Conservation (phyloP, 1,140 invertebrate genomes). For the Chionoecetes opilio region DNA sequence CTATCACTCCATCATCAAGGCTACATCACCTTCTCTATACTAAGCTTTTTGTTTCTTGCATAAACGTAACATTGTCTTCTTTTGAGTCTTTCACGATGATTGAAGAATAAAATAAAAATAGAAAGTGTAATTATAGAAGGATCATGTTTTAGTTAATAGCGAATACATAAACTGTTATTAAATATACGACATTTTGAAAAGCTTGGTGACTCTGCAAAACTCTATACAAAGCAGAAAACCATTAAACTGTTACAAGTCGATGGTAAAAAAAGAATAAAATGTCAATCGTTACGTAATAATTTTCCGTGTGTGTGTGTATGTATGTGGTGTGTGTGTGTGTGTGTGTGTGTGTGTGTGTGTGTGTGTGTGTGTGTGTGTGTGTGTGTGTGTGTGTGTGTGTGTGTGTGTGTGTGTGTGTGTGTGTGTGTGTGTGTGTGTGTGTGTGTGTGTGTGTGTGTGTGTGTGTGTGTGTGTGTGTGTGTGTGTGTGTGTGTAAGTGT, state of each 20-base stretch:
- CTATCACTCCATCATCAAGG: not conserved
- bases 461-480: conserved; percentile 50
- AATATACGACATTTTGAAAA: too few relatives aligned
- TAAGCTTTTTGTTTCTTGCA: not conserved
- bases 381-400: conserved; percentile 17
- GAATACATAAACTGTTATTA: too few relatives aligned
- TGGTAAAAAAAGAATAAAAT: not conserved
- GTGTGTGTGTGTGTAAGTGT: conserved; percentile 47
- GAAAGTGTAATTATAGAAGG: too few relatives aligned
- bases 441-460: conserved; percentile 24
- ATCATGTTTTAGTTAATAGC: too few relatives aligned
- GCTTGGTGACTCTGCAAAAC: too few relatives aligned
- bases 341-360: not conserved
- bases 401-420: too few relatives aligned
- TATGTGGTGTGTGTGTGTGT: too few relatives aligned
- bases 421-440: conserved; percentile 5
- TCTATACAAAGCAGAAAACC: not conserved
- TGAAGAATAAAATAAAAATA: not conserved
- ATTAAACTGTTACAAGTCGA: not conserved
- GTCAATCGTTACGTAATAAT: not conserved
- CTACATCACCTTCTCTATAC: not conserved
- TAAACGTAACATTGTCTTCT: not conserved
- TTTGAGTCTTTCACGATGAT: not conserved
- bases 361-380: conserved; percentile 36
- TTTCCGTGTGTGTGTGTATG: conserved; percentile 13